Conservation (phyloP, 2,797 vertebrate genomes). For the Enoplosus armatus region DNA sequence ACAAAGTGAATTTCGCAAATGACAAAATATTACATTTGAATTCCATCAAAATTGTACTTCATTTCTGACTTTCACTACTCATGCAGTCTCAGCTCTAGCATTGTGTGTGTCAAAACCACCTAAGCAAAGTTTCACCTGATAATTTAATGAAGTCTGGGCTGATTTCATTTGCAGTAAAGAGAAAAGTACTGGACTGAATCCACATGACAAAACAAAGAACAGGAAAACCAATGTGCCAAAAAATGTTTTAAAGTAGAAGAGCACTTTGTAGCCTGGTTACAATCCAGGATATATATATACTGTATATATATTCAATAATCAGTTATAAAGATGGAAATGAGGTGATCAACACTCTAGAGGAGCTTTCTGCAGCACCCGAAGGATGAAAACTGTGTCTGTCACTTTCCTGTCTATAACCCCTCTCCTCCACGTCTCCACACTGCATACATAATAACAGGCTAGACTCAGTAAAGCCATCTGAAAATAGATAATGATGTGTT, state of each 20-base stretch:
- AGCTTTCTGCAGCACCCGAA: conserved; percentile 6
- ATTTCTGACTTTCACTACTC: background rate
- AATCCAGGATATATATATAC: background rate
- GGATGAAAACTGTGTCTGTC: conserved; percentile 16
- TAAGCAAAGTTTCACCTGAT: conserved; percentile 16
- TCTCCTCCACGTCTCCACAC: conserved; percentile 36
- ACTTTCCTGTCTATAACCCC: conserved; percentile 28
- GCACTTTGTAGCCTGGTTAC: conserved; percentile 4
- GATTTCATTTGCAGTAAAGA: conserved; percentile 2
- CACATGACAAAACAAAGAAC: conserved; percentile 6
- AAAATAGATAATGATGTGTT: conserved; percentile 76
- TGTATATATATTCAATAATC: conserved; percentile 2
- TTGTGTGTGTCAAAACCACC: background rate
- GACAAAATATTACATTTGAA: background rate
- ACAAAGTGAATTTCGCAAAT: background rate
- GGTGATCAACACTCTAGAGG: conserved; percentile 1
- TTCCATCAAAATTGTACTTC: background rate
- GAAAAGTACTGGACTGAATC: conserved; percentile 1
- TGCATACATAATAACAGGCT: conserved; percentile 64
- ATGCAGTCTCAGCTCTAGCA: background rate
- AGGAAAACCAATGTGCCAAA: background rate
- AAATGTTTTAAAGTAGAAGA: background rate
- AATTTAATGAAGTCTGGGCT: no score
- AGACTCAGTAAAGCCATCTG: conserved; percentile 47
- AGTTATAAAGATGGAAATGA: conserved; percentile 12